Evolutionary conservation across 2,113 vertebrate species (phyloP), one percentile per base, ranked within the genome.

Genomic region (Canis aureus): DNA sequence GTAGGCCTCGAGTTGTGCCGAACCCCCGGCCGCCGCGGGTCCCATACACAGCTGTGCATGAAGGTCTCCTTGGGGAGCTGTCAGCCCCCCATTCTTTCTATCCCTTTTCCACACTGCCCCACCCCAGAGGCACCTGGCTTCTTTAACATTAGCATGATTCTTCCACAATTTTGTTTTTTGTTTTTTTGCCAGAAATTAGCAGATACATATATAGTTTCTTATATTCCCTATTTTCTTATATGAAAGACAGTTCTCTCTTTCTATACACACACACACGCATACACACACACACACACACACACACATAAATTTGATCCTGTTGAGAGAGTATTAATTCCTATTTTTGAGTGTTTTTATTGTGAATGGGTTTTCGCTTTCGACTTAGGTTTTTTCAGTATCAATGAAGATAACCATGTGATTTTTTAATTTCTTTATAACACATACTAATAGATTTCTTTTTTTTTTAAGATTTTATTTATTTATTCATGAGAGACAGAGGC

Each of bases 341-440:
- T 57, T 90, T 95, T 59, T 57, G 8, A 59, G 10, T 78, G 49
- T 94, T 84, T 94, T 57, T 81, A 66, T 76, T 88, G 17, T 94
- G n/a, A 74, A 87, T 86, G 27, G 10, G 25, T 23, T 74, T 87
- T 92, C 12, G 74, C 71, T 95, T 88, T 59, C 60, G 62, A 94
- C 49, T 51, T 82, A 57, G 20, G 17, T 19, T 32, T 89, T 92
- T 91, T 86, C 53, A 82, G 13, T 38, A 78, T 71, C 19, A 38
- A 20, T 66, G 15, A 19, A 85, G 51, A 93, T 67, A 64, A 76
- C 43, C 8, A 27, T 57, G 29, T 86, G 11, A 35, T 91, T 49
- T 51, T 51, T 78, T 51, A 51, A 16, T 78, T 51, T 49, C 22
- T 78, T 78, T 51, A 27, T 78, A 29, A 51, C 15, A 16, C 51